Percentiles rank a stretch among this genome's conserved stretches.
Conservation (phyloP, 1,140 invertebrate genomes). For the Papilio polyxenes region DNA sequence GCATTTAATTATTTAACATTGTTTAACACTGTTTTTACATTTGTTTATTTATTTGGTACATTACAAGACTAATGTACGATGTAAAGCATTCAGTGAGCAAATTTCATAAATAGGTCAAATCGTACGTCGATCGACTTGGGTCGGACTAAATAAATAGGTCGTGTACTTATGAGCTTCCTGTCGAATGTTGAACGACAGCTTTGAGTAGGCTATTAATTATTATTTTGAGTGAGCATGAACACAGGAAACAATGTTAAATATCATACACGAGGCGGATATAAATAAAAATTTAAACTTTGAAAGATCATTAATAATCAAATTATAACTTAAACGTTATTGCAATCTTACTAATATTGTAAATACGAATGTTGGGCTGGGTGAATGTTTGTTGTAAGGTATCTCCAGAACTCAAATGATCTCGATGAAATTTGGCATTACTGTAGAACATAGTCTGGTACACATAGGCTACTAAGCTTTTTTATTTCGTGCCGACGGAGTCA, state of each 20-base stretch:
- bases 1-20: not conserved
- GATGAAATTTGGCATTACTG: no score
- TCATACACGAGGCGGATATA: not conserved
- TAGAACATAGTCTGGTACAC: no score
- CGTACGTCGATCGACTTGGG: constrained; percentile 28
- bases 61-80: constrained; percentile 3
- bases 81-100: constrained; percentile 18
- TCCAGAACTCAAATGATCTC: no score
- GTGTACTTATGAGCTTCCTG: constrained; percentile 18
- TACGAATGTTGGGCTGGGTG: no score
- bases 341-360: no score
- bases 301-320: no score
- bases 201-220: constrained; percentile 2
- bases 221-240: not conserved
- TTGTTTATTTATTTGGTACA: not conserved
- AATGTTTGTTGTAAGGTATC: no score
- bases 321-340: no score
- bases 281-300: not conserved
- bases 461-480: no score
- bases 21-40: not conserved
- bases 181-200: constrained; percentile 17
- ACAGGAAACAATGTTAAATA: constrained; percentile 11
- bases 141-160: constrained; percentile 28
- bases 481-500: no score
- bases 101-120: constrained; percentile 35